Base-by-base conservation (phyloP, 2,888 invertebrate genomes). In the Chouioia cunea region DNA sequence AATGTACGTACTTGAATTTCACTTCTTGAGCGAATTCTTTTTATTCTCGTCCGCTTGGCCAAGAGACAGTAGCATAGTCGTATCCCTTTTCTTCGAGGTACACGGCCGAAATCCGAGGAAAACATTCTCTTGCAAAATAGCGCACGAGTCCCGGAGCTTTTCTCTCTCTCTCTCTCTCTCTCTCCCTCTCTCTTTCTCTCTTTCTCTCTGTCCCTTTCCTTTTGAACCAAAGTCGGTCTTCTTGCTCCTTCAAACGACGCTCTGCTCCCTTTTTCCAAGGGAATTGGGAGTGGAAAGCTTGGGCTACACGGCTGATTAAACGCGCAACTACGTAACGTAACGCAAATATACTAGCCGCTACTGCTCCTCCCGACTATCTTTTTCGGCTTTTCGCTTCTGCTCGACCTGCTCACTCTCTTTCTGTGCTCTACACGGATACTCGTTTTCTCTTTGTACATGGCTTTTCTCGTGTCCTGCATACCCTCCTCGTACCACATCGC, bases 281-380 rank as follows among this genome's bases (percentile, higher is more conserved):
- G 36, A n/a, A n/a, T n/a, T n/a, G n/a, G n/a, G n/a, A n/a, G n/a
- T n/a, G n/a, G n/a, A 10, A 36, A 36, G 36, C 78, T 79, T 76
- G 78, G 75, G 77, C 23, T 78, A 78, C 81, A 84, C 79, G 83
- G 83, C 81, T 84, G 84, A 84, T 84, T 84, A 84, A 84, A 84
- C 84, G 83, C 81, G 80, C 82, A 84, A 83, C 84, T 84, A 82
- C 82, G 81, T 82, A 83, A 82, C 82, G 80, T 78, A 80, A 84
- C 80, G 84, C 81, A 84, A 84, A 84, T 83, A 84, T 79, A 81
- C 81, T 78, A 77, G 78, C 76, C 78, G 76, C 74, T 77, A 73
- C 58, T 63, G 52, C 63, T 48, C 47, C 59, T 69, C 62, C 22
- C 22, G 52, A 48, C 65, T 70, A 59, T 66, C 75, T 68, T 66